Evolutionary conservation across 2,797 vertebrate species (phyloP).

Genomic region (Rhinoraja longicauda): DNA sequence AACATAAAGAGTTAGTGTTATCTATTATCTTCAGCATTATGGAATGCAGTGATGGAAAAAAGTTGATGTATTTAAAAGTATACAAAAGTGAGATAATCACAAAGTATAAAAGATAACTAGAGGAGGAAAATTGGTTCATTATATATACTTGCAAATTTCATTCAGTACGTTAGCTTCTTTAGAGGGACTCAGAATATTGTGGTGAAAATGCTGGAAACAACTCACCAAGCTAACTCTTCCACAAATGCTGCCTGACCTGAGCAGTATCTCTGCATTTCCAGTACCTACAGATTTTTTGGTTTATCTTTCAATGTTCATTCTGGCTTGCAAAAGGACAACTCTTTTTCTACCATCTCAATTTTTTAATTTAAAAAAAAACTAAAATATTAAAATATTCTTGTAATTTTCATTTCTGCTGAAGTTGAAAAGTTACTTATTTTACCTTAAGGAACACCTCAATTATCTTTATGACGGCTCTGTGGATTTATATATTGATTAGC

Average conservation of each 20-base stretch:
- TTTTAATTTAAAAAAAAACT: too few relatives aligned
- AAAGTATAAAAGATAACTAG: background rate
- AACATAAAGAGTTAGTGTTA: constrained; percentile 27
- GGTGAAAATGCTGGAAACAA: too few relatives aligned
- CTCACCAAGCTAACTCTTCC: too few relatives aligned
- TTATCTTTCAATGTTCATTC: background rate
- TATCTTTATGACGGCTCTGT: background rate
- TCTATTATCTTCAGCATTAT: background rate
- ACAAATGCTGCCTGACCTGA: too few relatives aligned
- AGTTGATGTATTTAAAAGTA: background rate
- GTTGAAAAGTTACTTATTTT: background rate
- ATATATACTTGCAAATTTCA: background rate
- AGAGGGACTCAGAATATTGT: background rate
- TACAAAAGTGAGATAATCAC: background rate
- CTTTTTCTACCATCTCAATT: background rate
- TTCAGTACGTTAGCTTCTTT: background rate
- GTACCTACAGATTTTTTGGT: too few relatives aligned
- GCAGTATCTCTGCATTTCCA: too few relatives aligned
- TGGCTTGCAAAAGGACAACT: background rate
- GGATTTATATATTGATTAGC: background rate
- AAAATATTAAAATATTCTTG: too few relatives aligned
- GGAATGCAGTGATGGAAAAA: constrained; percentile 18
- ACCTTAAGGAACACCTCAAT: background rate
- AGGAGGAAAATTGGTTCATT: background rate
- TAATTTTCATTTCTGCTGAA: background rate